Evolutionary conservation across 1,140 invertebrate species (phyloP).

Genomic region (Mactra quadrangularis): DNA sequence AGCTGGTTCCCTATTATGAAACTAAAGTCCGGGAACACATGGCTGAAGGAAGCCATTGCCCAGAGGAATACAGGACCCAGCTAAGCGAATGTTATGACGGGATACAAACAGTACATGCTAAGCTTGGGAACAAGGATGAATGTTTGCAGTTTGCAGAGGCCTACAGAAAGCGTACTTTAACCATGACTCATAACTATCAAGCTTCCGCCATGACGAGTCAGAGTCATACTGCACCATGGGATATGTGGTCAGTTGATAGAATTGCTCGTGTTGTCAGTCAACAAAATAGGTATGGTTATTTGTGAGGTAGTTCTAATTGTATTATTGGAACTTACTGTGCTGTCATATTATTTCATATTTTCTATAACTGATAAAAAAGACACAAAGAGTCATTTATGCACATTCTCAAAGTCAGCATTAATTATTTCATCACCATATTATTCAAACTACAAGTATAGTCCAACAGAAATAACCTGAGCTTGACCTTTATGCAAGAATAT

Average conservation of each 20-base stretch:
- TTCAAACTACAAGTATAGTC: too few relatives aligned
- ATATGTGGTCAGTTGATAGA: slow-evolving; percentile 73
- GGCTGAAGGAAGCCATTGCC: slow-evolving; percentile 77
- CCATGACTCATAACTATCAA: slow-evolving; percentile 70
- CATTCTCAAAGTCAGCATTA: too few relatives aligned
- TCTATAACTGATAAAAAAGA: too few relatives aligned
- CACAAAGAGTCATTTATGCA: too few relatives aligned
- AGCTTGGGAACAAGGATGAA: slow-evolving; percentile 77
- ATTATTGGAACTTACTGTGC: too few relatives aligned
- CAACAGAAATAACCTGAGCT: too few relatives aligned
- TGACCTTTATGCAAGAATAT: too few relatives aligned
- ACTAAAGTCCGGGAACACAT: slow-evolving; percentile 73
- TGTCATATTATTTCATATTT: too few relatives aligned
- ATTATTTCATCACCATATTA: too few relatives aligned
- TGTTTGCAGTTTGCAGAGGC: slow-evolving; percentile 79
- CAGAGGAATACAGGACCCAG: slow-evolving; percentile 73
- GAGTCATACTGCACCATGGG: slow-evolving; percentile 55
- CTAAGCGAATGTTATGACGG: slow-evolving; percentile 79
- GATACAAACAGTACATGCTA: slow-evolving; percentile 76
- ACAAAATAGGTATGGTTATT: slow-evolving; percentile 69
- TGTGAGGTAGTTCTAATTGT: too few relatives aligned
- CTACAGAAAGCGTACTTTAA: slow-evolving; percentile 72
- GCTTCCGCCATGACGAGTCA: slow-evolving; percentile 51
- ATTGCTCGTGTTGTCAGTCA: slow-evolving; percentile 73
- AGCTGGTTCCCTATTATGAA: slow-evolving; percentile 79